Percentiles rank a stretch among this genome's conserved stretches.
phyloP scores from a whole-genome alignment of 37 sponge, comb jelly and placozoan species.

The Spongia lamella region DNA sequence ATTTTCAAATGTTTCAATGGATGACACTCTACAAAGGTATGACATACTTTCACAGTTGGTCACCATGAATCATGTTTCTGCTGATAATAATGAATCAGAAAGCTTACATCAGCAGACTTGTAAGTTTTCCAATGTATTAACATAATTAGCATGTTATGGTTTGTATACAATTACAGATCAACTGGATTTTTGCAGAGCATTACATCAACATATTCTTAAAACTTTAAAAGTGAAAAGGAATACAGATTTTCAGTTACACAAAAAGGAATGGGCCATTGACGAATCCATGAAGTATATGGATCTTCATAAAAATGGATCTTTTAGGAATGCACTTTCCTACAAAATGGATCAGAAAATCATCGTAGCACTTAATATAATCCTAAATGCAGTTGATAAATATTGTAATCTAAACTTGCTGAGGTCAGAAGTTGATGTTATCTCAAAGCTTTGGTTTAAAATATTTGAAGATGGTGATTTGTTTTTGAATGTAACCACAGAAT shows the following conservation, averaged over 20 bases:
- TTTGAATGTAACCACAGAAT: conserved; percentile 20
- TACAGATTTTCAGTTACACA: no score
- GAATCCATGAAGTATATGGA: conserved; percentile 13
- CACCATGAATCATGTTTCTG: no score
- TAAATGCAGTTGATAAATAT: no score
- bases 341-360: neutral
- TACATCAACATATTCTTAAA: neutral
- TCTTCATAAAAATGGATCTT: conserved; percentile 27
- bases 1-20: no score
- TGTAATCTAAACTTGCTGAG: neutral
- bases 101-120: no score
- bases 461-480: conserved; percentile 20
- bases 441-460: conserved; percentile 56
- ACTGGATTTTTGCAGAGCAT: neutral
- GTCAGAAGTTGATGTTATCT: neutral
- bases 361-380: no score
- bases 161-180: no score
- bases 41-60: no score
- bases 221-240: neutral
- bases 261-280: conserved; percentile 8
- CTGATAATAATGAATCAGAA: no score
- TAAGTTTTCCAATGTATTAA: no score
- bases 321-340: neutral
- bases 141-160: no score
- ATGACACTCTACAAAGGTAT: no score